Evolutionary conservation across 2,797 vertebrate genomes (phyloP).

Genomic region (Sebastiscus tertius): DNA sequence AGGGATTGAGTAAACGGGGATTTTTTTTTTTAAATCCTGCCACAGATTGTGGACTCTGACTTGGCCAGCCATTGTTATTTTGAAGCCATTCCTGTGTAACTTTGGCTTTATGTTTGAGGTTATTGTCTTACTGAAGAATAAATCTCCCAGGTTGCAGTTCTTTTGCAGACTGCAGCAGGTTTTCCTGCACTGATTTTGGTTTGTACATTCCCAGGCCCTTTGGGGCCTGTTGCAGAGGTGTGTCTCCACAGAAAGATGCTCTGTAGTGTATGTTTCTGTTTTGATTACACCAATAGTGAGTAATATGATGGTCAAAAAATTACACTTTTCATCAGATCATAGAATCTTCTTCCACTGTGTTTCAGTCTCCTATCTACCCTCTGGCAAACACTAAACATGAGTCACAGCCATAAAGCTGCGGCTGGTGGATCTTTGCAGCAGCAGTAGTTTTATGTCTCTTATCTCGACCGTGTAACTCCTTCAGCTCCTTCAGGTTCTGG

Average conservation of each 20-base stretch:
- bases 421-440: not conserved
- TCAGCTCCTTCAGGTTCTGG: not conserved
- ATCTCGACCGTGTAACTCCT: not conserved
- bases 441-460: not conserved
- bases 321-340: not conserved
- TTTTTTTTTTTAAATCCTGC: not conserved
- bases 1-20: not conserved
- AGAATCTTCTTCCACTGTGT: not conserved
- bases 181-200: not conserved
- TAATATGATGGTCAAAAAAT: not conserved
- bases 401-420: not conserved
- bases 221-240: not conserved
- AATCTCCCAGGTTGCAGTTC: not conserved
- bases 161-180: not conserved
- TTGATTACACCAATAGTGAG: not conserved
- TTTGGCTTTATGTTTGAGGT: constrained; percentile 2
- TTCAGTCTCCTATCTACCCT: not conserved
- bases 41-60: not conserved
- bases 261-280: not conserved
- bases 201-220: not conserved
- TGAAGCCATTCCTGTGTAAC: not conserved
- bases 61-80: not conserved
- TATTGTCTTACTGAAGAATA: not conserved
- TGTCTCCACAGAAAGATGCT: not conserved
- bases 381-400: not conserved